Evolutionary conservation across 1,140 invertebrate species (phyloP), one percentile per base, ranked within the genome.

Genomic region (Fopius arisanus): DNA sequence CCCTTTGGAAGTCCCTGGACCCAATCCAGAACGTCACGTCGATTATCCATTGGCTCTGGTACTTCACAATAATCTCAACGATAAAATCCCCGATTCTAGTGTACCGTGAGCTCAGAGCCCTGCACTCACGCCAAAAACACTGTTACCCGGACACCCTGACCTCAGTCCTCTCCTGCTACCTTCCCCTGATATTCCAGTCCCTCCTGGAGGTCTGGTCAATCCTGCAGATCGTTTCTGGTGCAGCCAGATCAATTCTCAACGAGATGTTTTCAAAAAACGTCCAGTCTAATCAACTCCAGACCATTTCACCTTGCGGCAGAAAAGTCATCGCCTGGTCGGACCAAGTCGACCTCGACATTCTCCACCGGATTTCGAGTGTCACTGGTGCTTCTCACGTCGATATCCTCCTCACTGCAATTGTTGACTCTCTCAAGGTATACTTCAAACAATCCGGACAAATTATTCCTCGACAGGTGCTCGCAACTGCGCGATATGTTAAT

Each of bases 281-380:
- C 5, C 78, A 84, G 33, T 88, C 83, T 69, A 89, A 83, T 81
- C 89, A 91, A 6, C 81, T 94, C 5, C 91, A 94, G 79, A 92
- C 91, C 9, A 90, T 92, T 23, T 93, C 92, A 0, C 89, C 93
- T 5, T 93, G 92, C 70, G 94, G 94, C 6, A 89, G 94, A 72
- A 95, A 95, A 87, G 92, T 94, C 0, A 90, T 94, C 1, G 90
- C 92, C 2, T 95, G 94, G 91, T 94, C 93, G 0, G 90, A 92
- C 0, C 90, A 92, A 0, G 90, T 95, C 1, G 88, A 90, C 73
- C 80, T 86, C 2, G 87, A 89, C 0, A 83, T 89, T 31, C 82
- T 92, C 3, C 86, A 86, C 41, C 87, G 89, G 59, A 91, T 93
- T 21, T 89, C 91, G 0, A 89, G 86, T 19, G 88, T 90, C 3